Evolutionary conservation across 2,888 invertebrate species (phyloP), one percentile per base, ranked within the genome.

Genomic region (Ophion ventricosus): DNA sequence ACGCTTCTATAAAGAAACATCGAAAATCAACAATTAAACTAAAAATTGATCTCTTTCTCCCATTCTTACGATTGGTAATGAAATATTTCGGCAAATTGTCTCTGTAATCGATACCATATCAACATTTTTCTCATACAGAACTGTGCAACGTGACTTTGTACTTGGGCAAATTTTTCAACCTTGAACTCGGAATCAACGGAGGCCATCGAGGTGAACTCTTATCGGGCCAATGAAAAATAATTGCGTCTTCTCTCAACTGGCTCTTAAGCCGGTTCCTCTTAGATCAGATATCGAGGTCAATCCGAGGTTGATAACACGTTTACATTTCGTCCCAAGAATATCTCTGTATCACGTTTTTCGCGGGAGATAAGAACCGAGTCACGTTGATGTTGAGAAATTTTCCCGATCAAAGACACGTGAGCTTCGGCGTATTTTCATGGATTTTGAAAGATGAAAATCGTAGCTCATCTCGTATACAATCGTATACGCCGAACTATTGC

Each of bases 321-420:
- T 8, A 63, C 23, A 54, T 61, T 63, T 40, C 11, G n/a, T 57
- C 23, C 8, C 2, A 26, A 78, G 63, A 78, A 75, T 43, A 35
- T 4, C 20, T 11, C n/a, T 17, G 49, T 17, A 61, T 56, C 64
- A 83, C 57, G 75, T 75, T 80, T 76, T 80, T 23, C 11, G 10
- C 17, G 8, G 11, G 2, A 29, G 61, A 49, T 75, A 54, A 64
- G 61, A 25, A 40, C 17, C 63, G 40, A 83, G 76, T 83, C 80
- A 83, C 80, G 83, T 80, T 80, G 80, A 54, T 35, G 59, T 80
- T 57, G 64, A 59, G 26, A 64, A 59, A 57, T 76, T 77, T 57
- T 54, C 43, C 40, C 20, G 57, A 70, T 40, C 8, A 23, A n/a
- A 75, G 25, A 40, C n/a, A 70, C 61, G 77, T 26, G 35, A 57